Evolutionary conservation across 2,797 vertebrate genomes (phyloP).

Genomic region (Catostomus latipinnis): DNA sequence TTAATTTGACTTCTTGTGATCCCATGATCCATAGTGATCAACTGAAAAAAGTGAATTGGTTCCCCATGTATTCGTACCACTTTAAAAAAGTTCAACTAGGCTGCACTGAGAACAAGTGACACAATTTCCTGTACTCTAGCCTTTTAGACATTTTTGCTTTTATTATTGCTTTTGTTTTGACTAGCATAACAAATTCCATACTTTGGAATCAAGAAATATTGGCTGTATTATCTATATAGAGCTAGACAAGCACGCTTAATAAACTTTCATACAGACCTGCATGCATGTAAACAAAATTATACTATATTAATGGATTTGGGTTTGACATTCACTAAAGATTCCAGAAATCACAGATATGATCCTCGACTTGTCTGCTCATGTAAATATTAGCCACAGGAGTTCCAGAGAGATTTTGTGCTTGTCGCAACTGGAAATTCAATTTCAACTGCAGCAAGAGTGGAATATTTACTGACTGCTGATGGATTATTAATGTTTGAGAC

Average conservation of each 20-base stretch:
- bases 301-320: conserved; percentile 19
- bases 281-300: background rate
- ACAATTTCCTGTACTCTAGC: conserved; percentile 40
- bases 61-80: conserved; percentile 2
- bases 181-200: background rate
- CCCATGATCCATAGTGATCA: conserved; percentile 24
- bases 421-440: conserved; percentile 4
- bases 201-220: background rate
- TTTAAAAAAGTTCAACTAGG: conserved; percentile 11
- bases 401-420: conserved; percentile 12
- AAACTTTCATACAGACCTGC: background rate
- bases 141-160: conserved; percentile 16
- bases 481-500: conserved; percentile 30
- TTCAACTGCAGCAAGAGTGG: conserved; percentile 20
- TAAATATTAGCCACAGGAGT: conserved; percentile 33
- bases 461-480: conserved; percentile 42
- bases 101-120: conserved; percentile 25
- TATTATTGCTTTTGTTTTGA: background rate
- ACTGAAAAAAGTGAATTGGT: conserved; percentile 19
- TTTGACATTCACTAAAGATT: conserved; percentile 32
- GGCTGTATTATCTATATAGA: background rate
- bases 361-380: conserved; percentile 16
- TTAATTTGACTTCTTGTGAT: conserved; percentile 44
- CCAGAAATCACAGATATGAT: conserved; percentile 36
- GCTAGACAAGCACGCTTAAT: conserved; percentile 12